Percentiles rank a stretch among this genome's conserved stretches.
Evolutionary conservation across 1,140 invertebrate genomes (phyloP).

Genomic region (Diploscapter pachys): DNA sequence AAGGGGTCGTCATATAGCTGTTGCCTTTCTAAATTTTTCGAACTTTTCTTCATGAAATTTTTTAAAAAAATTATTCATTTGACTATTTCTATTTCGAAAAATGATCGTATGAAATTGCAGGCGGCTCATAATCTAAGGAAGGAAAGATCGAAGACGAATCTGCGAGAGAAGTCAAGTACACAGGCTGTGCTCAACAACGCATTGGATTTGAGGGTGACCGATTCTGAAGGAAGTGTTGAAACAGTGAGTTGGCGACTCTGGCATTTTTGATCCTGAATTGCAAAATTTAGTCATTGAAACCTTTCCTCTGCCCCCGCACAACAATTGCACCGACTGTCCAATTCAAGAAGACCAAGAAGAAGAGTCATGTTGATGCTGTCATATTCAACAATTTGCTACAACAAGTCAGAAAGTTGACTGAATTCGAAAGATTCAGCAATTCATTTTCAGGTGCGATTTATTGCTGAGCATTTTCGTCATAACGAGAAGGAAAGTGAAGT

Average conservation of each 20-base stretch:
- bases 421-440: neutral
- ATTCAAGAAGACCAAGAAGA: slow-evolving; percentile 26
- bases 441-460: slow-evolving; percentile 35
- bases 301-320: slow-evolving; percentile 6
- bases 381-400: slow-evolving; percentile 52
- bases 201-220: slow-evolving; percentile 17
- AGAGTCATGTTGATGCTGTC: slow-evolving; percentile 49
- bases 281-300: slow-evolving; percentile 8
- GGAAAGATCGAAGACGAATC: slow-evolving; percentile 8
- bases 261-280: too few species aligned
- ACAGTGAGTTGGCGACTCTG: slow-evolving; percentile 2
- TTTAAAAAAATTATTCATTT: too few species aligned
- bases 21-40: too few species aligned
- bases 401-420: slow-evolving; percentile 38
- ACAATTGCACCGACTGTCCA: slow-evolving; percentile 26
- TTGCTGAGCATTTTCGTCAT: slow-evolving; percentile 47
- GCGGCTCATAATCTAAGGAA: slow-evolving; percentile 23
- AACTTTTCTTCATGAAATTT: too few species aligned
- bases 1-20: too few species aligned
- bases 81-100: neutral
- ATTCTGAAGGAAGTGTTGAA: slow-evolving; percentile 17
- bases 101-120: slow-evolving; percentile 16
- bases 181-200: slow-evolving; percentile 24
- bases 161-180: slow-evolving; percentile 9
- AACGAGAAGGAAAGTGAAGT: slow-evolving; percentile 49